phyloP scores from a whole-genome alignment of 2,888 invertebrate species.

The Pantelozetes paolii region DNA sequence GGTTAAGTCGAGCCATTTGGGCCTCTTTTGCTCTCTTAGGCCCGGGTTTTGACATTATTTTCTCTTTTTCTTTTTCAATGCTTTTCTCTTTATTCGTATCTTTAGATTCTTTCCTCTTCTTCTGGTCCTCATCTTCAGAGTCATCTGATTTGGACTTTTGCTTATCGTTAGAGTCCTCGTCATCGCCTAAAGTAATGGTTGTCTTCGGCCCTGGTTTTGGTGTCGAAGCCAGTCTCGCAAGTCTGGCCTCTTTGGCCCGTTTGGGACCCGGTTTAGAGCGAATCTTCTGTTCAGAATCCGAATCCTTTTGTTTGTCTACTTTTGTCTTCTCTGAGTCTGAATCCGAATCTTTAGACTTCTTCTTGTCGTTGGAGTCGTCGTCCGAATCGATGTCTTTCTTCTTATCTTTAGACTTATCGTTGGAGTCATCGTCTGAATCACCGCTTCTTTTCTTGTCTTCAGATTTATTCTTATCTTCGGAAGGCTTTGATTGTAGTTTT shows the following conservation, averaged over 20 bases:
- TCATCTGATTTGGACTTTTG: not conserved
- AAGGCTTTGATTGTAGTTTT: too few relatives aligned
- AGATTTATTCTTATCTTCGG: too few relatives aligned
- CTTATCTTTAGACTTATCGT: not conserved
- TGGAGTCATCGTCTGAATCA: too few relatives aligned
- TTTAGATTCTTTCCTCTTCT: not conserved
- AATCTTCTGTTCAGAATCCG: not conserved
- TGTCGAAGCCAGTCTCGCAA: not conserved
- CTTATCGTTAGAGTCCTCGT: not conserved
- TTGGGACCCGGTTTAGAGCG: not conserved
- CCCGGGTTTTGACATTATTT: not conserved
- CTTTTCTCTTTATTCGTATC: too few relatives aligned
- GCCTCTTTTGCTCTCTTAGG: constrained; percentile 19
- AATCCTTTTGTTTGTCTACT: not conserved
- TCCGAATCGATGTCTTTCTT: not conserved
- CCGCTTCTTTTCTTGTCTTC: too few relatives aligned
- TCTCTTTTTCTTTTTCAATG: not conserved
- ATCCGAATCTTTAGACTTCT: not conserved
- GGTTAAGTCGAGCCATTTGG: not conserved
- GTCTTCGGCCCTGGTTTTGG: too few relatives aligned
- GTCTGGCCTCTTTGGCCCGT: constrained; percentile 10
- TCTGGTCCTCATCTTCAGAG: not conserved
- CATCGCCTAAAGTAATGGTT: too few relatives aligned
- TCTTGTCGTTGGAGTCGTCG: not conserved
- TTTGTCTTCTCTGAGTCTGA: not conserved